These are phyloP conservation scores for Oryzias curvinotus DNA, from an alignment of 2,113 vertebrate genomes.

Conservation along the genomic window DNA sequence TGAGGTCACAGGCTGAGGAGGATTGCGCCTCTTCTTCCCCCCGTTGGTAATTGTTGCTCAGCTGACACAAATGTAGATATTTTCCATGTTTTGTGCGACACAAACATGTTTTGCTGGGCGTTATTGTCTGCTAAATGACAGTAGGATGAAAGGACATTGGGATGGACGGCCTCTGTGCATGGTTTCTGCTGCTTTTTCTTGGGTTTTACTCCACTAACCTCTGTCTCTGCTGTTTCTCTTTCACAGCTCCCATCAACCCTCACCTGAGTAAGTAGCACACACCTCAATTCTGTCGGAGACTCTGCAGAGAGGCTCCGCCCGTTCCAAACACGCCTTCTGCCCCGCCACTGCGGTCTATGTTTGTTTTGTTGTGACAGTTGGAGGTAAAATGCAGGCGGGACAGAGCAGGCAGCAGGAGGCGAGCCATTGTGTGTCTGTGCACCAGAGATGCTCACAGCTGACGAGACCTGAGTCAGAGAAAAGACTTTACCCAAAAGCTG, in stretches of 20 bases:
- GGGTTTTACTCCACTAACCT: constrained; percentile 42
- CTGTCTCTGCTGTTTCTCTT: constrained; percentile 50
- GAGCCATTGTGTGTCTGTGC: no score
- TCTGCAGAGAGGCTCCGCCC: constrained; percentile 12
- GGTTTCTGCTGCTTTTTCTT: background rate
- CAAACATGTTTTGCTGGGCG: no score
- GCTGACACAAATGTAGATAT: background rate
- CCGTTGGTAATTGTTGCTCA: constrained; percentile 12
- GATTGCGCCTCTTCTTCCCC: constrained; percentile 44
- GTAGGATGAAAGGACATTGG: background rate
- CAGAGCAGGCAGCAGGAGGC: no score
- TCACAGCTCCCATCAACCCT: constrained; percentile 83
- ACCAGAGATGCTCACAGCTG: no score
- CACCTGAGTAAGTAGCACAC: constrained; percentile 81
- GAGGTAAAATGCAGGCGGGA: no score
- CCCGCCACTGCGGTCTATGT: no score
- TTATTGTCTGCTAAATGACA: constrained; percentile 2
- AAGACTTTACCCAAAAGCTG: no score
- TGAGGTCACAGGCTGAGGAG: constrained; percentile 41
- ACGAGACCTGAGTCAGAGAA: no score
- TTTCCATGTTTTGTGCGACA: constrained; percentile 13
- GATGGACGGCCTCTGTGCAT: background rate
- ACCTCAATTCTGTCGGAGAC: constrained; percentile 35
- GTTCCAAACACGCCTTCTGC: constrained; percentile 12
- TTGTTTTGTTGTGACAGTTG: no score